Percentiles rank a stretch among this genome's conserved stretches.
Evolutionary conservation across 37 sponge, comb jelly and placozoan genomes (phyloP).

Genomic region (Aphrocallistes beatrix): DNA sequence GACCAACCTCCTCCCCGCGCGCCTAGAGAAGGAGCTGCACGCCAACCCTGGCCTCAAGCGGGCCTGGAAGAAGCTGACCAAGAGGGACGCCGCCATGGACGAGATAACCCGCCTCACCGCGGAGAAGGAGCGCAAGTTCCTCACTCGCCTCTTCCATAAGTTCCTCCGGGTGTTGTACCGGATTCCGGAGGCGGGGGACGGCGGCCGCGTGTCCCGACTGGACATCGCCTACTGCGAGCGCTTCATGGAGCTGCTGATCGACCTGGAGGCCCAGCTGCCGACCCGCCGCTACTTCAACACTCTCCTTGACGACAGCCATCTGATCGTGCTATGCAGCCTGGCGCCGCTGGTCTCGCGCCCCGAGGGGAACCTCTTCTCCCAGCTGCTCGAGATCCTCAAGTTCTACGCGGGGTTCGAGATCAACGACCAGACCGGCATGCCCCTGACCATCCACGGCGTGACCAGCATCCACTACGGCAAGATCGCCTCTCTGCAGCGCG

Average conservation of each 20-base stretch:
- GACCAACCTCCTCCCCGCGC: slow-evolving; percentile 53
- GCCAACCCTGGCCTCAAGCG: slow-evolving; percentile 42
- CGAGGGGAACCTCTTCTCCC: slow-evolving; percentile 69
- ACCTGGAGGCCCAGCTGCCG: slow-evolving; percentile 79
- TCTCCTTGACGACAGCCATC: slow-evolving; percentile 59
- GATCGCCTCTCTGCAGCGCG: slow-evolving; percentile 42
- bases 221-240: slow-evolving; percentile 72
- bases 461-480: slow-evolving; percentile 59
- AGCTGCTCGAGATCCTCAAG: slow-evolving; percentile 75
- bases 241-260: slow-evolving; percentile 76
- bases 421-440: slow-evolving; percentile 62
- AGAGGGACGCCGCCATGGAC: slow-evolving; percentile 54
- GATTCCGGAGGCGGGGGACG: slow-evolving; percentile 46
- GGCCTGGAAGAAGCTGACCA: slow-evolving; percentile 61
- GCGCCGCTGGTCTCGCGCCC: slow-evolving; percentile 36
- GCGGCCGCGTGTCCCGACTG: slow-evolving; percentile 3
- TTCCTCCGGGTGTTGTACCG: slow-evolving; percentile 52
- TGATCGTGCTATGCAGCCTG: slow-evolving; percentile 62
- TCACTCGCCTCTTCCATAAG: slow-evolving; percentile 52
- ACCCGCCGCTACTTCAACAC: slow-evolving; percentile 93
- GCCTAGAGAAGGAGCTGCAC: slow-evolving; percentile 50
- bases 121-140: slow-evolving; percentile 43
- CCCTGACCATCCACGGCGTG: slow-evolving; percentile 76
- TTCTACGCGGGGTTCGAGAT: slow-evolving; percentile 93
- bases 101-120: slow-evolving; percentile 25